Evolutionary conservation across 2,888 invertebrate genomes (phyloP).

Genomic region (Adelognathus sp.): DNA sequence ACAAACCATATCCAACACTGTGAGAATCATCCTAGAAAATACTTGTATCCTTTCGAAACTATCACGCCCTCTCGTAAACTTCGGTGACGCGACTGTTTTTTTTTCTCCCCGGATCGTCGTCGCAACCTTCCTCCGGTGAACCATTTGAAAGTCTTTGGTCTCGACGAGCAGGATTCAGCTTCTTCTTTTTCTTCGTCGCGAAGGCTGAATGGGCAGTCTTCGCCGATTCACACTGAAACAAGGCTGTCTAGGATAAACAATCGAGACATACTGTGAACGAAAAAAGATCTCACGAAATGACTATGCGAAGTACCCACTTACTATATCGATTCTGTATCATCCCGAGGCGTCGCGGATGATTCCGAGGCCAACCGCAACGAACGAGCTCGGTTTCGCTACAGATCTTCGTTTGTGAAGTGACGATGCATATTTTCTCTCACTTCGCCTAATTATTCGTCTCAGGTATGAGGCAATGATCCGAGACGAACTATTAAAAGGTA

Average conservation of each 20-base stretch:
- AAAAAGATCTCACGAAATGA: not conserved
- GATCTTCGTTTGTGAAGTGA: not conserved
- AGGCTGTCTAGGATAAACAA: not conserved
- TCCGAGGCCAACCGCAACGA: too few species aligned
- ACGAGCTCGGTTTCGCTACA: not conserved
- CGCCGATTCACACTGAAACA: not conserved
- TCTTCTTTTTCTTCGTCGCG: too few species aligned
- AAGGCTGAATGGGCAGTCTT: not conserved
- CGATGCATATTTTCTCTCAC: not conserved
- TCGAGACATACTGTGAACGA: not conserved
- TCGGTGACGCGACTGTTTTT: constrained; percentile 20
- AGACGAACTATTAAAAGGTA: constrained; percentile 28
- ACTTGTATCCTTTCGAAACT: constrained; percentile 15
- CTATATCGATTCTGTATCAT: too few species aligned
- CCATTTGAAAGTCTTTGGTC: not conserved
- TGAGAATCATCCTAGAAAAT: not conserved
- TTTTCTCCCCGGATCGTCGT: not conserved
- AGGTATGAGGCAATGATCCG: not conserved
- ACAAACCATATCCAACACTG: not conserved
- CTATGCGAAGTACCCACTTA: not conserved
- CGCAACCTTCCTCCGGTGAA: not conserved
- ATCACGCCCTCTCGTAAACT: constrained; percentile 9
- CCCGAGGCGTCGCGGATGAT: too few species aligned
- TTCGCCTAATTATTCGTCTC: not conserved
- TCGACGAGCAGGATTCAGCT: not conserved